Conservation (phyloP, 1,140 invertebrate species). For the Drosophila punjabiensis region DNA sequence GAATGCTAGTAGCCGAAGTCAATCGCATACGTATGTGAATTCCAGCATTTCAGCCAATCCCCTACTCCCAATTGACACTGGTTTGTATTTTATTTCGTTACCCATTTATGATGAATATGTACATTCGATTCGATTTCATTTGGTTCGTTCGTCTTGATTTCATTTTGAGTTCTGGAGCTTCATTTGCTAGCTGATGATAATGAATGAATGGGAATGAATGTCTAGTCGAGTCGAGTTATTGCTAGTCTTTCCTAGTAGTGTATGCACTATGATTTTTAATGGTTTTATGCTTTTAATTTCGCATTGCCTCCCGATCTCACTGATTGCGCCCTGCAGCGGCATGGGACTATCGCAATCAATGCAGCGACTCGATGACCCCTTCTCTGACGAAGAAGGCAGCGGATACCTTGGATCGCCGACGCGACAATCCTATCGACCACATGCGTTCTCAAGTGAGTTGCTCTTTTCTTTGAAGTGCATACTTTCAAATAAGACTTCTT, state of each 20-base stretch:
- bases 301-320: slow-evolving; percentile 8
- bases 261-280: slow-evolving; percentile 36
- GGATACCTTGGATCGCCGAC: slow-evolving; percentile 85
- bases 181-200: slow-evolving; percentile 51
- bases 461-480: background rate
- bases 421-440: slow-evolving; percentile 85
- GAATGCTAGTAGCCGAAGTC: slow-evolving; percentile 86
- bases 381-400: slow-evolving; percentile 86
- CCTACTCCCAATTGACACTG: slow-evolving; percentile 92
- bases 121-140: slow-evolving; percentile 60
- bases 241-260: slow-evolving; percentile 30
- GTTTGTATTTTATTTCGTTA: slow-evolving; percentile 86
- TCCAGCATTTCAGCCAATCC: slow-evolving; percentile 93
- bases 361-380: slow-evolving; percentile 85
- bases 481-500: background rate
- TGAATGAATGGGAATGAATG: slow-evolving; percentile 51
- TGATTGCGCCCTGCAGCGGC: slow-evolving; percentile 69
- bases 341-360: slow-evolving; percentile 85
- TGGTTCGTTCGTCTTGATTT: slow-evolving; percentile 48
- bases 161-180: slow-evolving; percentile 33
- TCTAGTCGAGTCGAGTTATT: slow-evolving; percentile 61
- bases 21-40: slow-evolving; percentile 87
- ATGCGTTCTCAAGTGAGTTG: slow-evolving; percentile 84
- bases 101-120: slow-evolving; percentile 43
- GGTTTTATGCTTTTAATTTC: slow-evolving; percentile 39